Percentiles rank a stretch among this genome's conserved stretches.
phyloP scores from a whole-genome alignment of 2,797 vertebrate species.

The Diplodus puntazzo region DNA sequence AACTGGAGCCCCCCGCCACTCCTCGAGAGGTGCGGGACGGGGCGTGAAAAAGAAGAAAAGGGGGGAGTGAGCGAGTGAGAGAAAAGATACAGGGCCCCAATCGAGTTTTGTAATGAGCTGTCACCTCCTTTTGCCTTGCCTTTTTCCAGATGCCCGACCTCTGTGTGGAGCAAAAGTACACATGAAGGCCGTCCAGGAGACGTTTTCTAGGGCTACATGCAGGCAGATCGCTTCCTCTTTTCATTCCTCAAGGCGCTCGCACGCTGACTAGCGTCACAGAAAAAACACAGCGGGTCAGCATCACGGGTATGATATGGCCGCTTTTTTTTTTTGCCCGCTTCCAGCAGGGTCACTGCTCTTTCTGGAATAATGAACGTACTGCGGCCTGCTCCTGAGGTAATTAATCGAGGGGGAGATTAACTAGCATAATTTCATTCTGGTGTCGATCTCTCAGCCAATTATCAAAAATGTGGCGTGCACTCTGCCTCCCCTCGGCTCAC shows the following conservation, averaged over 20 bases:
- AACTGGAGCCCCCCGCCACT: slow-evolving; percentile 48
- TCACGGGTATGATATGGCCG: slow-evolving; percentile 47
- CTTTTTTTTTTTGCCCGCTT: slow-evolving; percentile 25
- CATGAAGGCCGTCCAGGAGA: slow-evolving; percentile 5
- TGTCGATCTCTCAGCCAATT: slow-evolving; percentile 85
- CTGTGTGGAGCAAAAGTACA: slow-evolving; percentile 32
- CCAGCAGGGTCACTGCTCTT: slow-evolving; percentile 63
- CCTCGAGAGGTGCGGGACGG: slow-evolving; percentile 35
- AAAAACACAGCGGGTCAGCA: slow-evolving; percentile 15
- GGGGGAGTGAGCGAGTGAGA: slow-evolving; percentile 22
- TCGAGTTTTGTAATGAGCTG: slow-evolving; percentile 70
- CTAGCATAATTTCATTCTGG: slow-evolving; percentile 86
- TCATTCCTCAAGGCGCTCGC: not conserved
- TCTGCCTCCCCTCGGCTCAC: slow-evolving; percentile 34
- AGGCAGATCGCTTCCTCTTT: slow-evolving; percentile 10
- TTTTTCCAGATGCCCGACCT: slow-evolving; percentile 42
- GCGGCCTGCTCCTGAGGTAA: slow-evolving; percentile 81
- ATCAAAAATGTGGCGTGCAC: slow-evolving; percentile 74
- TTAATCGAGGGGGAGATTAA: slow-evolving; percentile 87
- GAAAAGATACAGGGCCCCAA: slow-evolving; percentile 44
- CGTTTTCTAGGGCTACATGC: not conserved
- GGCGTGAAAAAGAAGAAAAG: not conserved
- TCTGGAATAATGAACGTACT: slow-evolving; percentile 79
- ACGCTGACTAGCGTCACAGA: slow-evolving; percentile 20
- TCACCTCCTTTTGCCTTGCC: slow-evolving; percentile 66